Base-by-base conservation (phyloP, 2,113 vertebrate species). In the Equus przewalskii region DNA sequence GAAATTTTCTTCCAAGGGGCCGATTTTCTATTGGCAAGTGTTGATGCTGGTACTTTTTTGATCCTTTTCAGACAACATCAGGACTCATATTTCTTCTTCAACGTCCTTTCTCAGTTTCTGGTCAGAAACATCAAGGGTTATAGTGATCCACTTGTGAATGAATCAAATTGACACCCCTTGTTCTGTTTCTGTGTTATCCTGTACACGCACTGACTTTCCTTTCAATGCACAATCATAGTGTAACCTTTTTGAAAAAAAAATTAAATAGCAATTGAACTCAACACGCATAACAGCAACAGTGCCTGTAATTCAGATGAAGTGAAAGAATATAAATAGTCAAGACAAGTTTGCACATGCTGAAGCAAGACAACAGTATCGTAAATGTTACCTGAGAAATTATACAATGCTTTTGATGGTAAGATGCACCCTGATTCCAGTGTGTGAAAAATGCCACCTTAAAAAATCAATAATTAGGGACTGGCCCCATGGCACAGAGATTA, bases 371-470 rank as follows among this genome's bases (percentile, higher is more conserved):
- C 5, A 9, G 36, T 83, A 26, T 73, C 41, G 14, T 11, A 79
- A 64, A n/a, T 85, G 70, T 46, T 79, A 84, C 24, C n/a, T 54
- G 54, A 87, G 41, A 90, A 91, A 84, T 54, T 11, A 75, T 15
- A 73, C 11, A 36, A 15, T 85, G 89, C n/a, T 56, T 91, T 67
- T 60, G 24, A 91, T 76, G 51, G 73, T n/a, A 82, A 75, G 28
- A 81, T 72, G 6, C 22, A 60, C 11, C 78, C 24, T 73, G 18
- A 93, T 76, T 97, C 96, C 76, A 93, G 28, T 88, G 69, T 73
- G 30, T 75, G 65, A 80, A 87, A 84, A 86, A 13, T 94, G 12
- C 13, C 73, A 33, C 73, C 44, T 97, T 91, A 62, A 91, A 96
- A 41, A 41, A 41, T 41, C 36, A 41, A 41, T 41, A 41, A 41